Percentiles rank a stretch among this genome's conserved stretches.
These are phyloP conservation scores for Pristionchus fissidentatus DNA, from an alignment of 2,888 invertebrate genomes.

Conservation along the genomic window DNA sequence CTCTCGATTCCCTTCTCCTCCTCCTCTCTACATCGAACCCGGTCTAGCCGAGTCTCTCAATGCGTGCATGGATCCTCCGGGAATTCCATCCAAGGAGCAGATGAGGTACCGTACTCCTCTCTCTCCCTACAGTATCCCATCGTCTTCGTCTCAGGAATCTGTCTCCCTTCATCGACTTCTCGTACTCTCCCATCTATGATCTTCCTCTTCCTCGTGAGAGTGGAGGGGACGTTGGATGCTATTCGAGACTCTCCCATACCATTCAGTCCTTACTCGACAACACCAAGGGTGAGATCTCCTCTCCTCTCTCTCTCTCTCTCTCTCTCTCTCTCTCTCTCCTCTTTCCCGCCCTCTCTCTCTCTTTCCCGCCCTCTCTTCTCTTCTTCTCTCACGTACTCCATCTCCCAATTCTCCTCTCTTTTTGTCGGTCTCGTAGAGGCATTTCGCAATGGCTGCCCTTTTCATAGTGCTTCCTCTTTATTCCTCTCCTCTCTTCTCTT, in stretches of 20 bases:
- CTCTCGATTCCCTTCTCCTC: conserved; percentile 9
- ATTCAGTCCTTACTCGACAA: conserved; percentile 59
- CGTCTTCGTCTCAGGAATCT: conserved; percentile 47
- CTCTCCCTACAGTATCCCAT: neutral
- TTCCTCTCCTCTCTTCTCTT: neutral
- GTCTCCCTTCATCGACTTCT: conserved; percentile 61
- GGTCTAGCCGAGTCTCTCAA: conserved; percentile 71
- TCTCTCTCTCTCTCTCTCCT: neutral
- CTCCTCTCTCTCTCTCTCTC: neutral
- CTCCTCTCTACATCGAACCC: conserved; percentile 67
- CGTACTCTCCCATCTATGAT: conserved; percentile 63
- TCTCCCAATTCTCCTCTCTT: too few relatives aligned
- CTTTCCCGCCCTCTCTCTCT: neutral
- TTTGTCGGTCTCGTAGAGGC: too few relatives aligned
- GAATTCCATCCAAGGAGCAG: conserved; percentile 56
- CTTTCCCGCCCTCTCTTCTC: neutral
- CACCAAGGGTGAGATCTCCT: conserved; percentile 50
- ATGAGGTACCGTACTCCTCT: conserved; percentile 43
- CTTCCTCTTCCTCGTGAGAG: conserved; percentile 58
- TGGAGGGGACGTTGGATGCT: conserved; percentile 59
- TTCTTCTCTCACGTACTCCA: too few relatives aligned
- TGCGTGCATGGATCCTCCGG: conserved; percentile 62
- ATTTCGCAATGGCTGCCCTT: too few relatives aligned
- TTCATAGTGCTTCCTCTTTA: too few relatives aligned
- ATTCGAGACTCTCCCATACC: conserved; percentile 58